These are phyloP conservation scores for Macrocentrus cingulum DNA, from an alignment of 1,140 invertebrate genomes.

Conservation along the genomic window DNA sequence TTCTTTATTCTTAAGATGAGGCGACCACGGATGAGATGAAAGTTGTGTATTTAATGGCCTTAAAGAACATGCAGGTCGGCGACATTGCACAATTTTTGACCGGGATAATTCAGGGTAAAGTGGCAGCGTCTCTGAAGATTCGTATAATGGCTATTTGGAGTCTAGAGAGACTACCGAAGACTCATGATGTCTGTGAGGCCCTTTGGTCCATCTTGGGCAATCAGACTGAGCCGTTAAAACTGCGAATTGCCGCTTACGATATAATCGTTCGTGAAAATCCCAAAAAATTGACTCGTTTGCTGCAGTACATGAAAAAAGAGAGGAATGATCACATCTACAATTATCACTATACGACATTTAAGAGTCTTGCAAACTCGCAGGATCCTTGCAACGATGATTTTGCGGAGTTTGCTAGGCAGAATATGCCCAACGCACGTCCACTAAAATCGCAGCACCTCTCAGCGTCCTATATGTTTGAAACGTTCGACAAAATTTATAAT, in stretches of 20 bases:
- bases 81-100: conserved; percentile 34
- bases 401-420: no score
- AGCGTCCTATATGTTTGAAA: conserved; percentile 36
- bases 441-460: no score
- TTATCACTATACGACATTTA: no score
- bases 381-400: conserved; percentile 46
- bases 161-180: conserved; percentile 34
- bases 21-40: conserved; percentile 36
- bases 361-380: no score
- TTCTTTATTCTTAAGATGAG: conserved; percentile 35
- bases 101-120: conserved; percentile 37
- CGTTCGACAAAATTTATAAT: conserved; percentile 39
- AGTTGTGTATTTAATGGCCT: conserved; percentile 42
- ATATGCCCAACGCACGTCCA: no score
- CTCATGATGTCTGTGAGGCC: conserved; percentile 38
- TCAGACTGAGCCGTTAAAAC: conserved; percentile 35
- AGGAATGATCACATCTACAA: no score
- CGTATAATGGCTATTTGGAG: conserved; percentile 46
- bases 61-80: conserved; percentile 39
- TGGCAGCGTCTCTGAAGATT: conserved; percentile 35
- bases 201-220: conserved; percentile 54
- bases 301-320: background rate
- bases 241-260: conserved; percentile 49
- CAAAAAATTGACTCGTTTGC: conserved; percentile 35
- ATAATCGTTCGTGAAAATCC: conserved; percentile 47